phyloP scores from a whole-genome alignment of 2,888 invertebrate species.

The Clusia tigrina region DNA sequence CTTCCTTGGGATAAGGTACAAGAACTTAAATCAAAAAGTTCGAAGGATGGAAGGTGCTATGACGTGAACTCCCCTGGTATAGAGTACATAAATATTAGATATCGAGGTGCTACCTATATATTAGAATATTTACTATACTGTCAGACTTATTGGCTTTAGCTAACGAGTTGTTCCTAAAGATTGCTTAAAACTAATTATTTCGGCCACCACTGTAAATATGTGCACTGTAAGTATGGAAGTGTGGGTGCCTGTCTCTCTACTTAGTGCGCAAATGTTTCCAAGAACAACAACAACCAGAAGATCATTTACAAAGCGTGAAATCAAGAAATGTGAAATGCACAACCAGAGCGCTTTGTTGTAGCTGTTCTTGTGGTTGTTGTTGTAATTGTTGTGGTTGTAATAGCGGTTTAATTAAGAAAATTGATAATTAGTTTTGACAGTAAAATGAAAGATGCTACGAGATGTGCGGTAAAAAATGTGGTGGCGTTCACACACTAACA shows the following conservation, averaged over 20 bases:
- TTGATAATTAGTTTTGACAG: slow-evolving; percentile 54
- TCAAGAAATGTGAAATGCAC: slow-evolving; percentile 9
- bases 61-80: too few species aligned
- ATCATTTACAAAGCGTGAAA: slow-evolving; percentile 6
- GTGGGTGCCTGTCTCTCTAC: neutral
- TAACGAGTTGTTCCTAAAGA: too few species aligned
- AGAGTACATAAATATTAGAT: too few species aligned
- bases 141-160: too few species aligned
- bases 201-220: neutral
- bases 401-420: slow-evolving; percentile 54
- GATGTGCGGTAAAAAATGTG: slow-evolving; percentile 11
- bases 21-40: too few species aligned
- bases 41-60: too few species aligned
- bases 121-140: too few species aligned
- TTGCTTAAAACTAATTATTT: too few species aligned
- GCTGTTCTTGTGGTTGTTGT: slow-evolving; percentile 4
- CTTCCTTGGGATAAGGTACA: too few species aligned
- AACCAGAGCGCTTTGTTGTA: slow-evolving; percentile 15
- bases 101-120: too few species aligned
- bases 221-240: neutral
- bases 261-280: neutral
- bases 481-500: neutral
- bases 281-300: slow-evolving; percentile 4
- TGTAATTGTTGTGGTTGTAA: slow-evolving; percentile 41
- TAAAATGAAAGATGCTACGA: slow-evolving; percentile 39